Evolutionary conservation across 2,797 vertebrate genomes (phyloP).

Genomic region (Paedocypris micromegethes): DNA sequence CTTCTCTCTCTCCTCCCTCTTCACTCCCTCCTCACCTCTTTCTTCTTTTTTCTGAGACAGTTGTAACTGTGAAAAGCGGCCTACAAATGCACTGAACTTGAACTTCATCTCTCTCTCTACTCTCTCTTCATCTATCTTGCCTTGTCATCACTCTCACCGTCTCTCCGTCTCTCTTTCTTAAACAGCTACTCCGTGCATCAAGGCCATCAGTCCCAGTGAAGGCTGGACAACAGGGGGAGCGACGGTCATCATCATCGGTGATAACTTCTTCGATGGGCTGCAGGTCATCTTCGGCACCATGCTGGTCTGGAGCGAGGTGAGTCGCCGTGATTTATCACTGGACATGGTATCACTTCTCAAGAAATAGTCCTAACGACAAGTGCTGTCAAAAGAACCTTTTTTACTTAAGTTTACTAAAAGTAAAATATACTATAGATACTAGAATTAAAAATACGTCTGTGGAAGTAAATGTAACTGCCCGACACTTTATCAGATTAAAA

Average conservation of each 20-base stretch:
- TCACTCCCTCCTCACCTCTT: too few relatives aligned
- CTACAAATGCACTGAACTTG: too few relatives aligned
- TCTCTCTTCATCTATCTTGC: neutral
- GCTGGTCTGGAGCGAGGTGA: slow-evolving; percentile 99
- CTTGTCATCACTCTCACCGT: neutral
- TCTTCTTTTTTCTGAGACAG: too few relatives aligned
- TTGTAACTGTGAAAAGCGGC: too few relatives aligned
- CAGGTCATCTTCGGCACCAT: slow-evolving; percentile 99
- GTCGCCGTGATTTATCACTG: slow-evolving; percentile 37
- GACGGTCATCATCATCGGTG: slow-evolving; percentile 98
- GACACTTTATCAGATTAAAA: too few relatives aligned
- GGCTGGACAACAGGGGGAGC: slow-evolving; percentile 98
- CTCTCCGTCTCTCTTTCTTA: slow-evolving; percentile 52
- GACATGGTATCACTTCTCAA: too few relatives aligned
- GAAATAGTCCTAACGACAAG: neutral
- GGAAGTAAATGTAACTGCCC: too few relatives aligned
- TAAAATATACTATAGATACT: too few relatives aligned
- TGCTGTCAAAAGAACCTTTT: neutral
- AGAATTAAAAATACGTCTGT: too few relatives aligned
- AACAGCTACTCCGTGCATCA: slow-evolving; percentile 96
- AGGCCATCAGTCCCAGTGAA: slow-evolving; percentile 99
- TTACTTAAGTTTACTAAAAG: too few relatives aligned
- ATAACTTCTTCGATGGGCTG: slow-evolving; percentile 98
- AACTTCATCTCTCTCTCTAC: too few relatives aligned
- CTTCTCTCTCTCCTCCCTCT: too few relatives aligned